Percentiles rank a stretch among this genome's conserved stretches.
Evolutionary conservation across 64 coral and sea anemone genomes (phyloP).

Genomic region (Dendrophyllia cribrosa): DNA sequence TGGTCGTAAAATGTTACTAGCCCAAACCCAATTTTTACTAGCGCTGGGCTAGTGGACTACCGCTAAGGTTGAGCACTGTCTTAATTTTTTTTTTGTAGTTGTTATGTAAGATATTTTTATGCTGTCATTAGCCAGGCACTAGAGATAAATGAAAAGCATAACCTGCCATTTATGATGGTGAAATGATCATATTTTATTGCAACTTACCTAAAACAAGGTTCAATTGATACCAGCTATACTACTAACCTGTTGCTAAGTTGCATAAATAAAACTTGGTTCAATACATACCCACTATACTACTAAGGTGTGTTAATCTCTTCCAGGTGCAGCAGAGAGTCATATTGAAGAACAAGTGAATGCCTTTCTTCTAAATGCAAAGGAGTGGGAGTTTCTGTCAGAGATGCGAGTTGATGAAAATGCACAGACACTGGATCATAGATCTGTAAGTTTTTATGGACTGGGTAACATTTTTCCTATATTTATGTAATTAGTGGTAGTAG

Average conservation of each 20-base stretch:
- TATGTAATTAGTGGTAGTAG: too few species aligned
- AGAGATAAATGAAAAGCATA: background rate
- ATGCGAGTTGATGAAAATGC: constrained; percentile 69
- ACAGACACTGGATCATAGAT: constrained; percentile 56
- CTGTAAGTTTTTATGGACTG: constrained; percentile 26
- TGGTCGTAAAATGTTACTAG: too few species aligned
- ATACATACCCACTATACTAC: background rate
- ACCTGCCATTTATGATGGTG: background rate
- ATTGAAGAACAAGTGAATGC: constrained; percentile 72
- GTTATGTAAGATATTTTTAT: too few species aligned
- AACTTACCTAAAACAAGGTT: too few species aligned
- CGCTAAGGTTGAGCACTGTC: too few species aligned
- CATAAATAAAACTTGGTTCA: too few species aligned
- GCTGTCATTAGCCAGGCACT: background rate
- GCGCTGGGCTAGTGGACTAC: too few species aligned
- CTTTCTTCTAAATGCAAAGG: constrained; percentile 65
- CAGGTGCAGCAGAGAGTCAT: constrained; percentile 60
- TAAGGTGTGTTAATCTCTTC: background rate
- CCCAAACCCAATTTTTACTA: too few species aligned
- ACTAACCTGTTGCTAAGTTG: too few species aligned
- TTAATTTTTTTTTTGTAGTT: too few species aligned
- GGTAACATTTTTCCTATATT: too few species aligned
- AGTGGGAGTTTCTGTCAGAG: constrained; percentile 73
- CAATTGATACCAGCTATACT: too few species aligned
- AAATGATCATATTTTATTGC: background rate